A percentile compares a stretch with the other conserved stretches of the same genome.
Conservation (phyloP, 2,113 vertebrate genomes). For the Corvus cornix region DNA sequence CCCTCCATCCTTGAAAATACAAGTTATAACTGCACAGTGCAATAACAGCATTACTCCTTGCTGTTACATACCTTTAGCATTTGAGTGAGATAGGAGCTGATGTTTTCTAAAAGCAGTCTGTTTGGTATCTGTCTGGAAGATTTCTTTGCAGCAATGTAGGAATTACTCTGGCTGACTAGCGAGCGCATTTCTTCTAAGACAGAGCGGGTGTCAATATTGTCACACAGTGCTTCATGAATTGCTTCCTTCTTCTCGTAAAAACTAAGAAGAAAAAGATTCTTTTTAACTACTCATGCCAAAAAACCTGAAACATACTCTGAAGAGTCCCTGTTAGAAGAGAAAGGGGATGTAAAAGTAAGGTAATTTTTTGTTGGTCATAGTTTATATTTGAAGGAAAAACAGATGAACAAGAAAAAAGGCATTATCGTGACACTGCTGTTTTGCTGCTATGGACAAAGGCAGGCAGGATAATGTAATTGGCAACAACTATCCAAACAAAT, state of each 20-base stretch:
- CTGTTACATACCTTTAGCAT: conserved; percentile 86
- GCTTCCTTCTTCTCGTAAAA: conserved; percentile 84
- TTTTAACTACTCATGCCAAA: not conserved
- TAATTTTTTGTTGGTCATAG: not conserved
- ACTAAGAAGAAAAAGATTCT: conserved; percentile 61
- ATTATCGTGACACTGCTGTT: not conserved
- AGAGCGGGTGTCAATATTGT: conserved; percentile 91
- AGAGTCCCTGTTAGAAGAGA: not conserved
- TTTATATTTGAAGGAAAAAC: not conserved
- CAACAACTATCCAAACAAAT: not conserved
- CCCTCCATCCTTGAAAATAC: not conserved
- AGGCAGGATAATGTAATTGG: not conserved
- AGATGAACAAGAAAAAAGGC: not conserved
- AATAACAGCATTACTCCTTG: not conserved
- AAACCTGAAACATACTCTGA: not conserved
- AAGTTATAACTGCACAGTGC: not conserved
- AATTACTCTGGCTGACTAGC: conserved; percentile 88
- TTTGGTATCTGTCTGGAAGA: conserved; percentile 79
- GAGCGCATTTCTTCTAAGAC: conserved; percentile 91
- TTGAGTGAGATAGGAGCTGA: conserved; percentile 85
- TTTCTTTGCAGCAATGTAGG: conserved; percentile 88
- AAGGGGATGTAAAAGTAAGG: not conserved
- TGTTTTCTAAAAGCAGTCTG: conserved; percentile 80
- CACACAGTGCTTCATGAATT: conserved; percentile 89
- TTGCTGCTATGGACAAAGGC: not conserved